Evolutionary conservation across 2,113 vertebrate species (phyloP).

Genomic region (Archilochus colubris): DNA sequence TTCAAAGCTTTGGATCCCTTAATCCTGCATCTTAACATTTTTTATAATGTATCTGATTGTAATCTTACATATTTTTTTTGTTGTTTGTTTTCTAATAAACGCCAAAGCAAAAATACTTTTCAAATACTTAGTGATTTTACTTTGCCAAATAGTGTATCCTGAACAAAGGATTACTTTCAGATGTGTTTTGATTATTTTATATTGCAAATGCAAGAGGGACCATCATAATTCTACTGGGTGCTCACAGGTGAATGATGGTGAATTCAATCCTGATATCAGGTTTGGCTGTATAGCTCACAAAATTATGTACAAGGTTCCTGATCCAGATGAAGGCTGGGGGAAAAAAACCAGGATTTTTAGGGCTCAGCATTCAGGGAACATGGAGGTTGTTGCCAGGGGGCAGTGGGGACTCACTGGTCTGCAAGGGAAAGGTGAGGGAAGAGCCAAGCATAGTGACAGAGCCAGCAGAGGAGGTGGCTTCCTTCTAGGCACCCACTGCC

Average conservation of each 20-base stretch:
- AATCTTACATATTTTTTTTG: neutral
- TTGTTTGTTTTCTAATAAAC: neutral
- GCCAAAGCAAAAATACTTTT: neutral
- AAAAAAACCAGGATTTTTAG: neutral
- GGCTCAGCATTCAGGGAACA: neutral
- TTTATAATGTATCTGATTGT: neutral
- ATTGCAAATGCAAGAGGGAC: neutral
- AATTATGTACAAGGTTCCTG: neutral
- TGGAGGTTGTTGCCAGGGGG: neutral
- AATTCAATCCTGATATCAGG: neutral
- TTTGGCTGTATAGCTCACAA: neutral
- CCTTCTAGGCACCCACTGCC: fast-evolving
- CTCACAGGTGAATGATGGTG: neutral
- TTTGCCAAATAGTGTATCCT: neutral
- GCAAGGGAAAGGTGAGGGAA: neutral
- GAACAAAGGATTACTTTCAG: neutral
- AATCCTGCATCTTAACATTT: neutral
- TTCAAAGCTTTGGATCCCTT: neutral
- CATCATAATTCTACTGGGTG: neutral
- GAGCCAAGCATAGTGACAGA: fast-evolving
- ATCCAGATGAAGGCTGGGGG: neutral
- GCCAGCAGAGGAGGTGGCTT: neutral
- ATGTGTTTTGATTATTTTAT: neutral
- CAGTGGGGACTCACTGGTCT: fast-evolving
- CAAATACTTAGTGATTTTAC: neutral